Conservation (phyloP, 2,113 vertebrate genomes). For the Apus apus region DNA sequence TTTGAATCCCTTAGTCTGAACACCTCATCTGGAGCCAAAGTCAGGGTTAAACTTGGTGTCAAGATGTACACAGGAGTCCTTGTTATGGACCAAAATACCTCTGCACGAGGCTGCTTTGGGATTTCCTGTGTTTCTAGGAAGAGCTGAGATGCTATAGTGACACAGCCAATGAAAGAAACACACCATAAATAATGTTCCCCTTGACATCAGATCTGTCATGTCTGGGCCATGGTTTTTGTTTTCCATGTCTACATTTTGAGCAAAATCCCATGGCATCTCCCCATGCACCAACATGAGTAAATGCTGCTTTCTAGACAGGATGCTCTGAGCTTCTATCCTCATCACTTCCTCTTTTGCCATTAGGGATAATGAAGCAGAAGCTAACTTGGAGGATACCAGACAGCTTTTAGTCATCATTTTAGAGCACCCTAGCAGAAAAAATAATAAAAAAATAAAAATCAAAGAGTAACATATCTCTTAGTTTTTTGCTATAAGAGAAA, state of each 20-base stretch:
- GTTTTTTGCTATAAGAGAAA: background rate
- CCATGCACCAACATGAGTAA: background rate
- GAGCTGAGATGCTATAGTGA: background rate
- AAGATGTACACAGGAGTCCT: background rate
- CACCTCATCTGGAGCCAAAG: background rate
- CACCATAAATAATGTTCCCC: background rate
- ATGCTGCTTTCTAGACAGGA: background rate
- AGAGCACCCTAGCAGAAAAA: background rate
- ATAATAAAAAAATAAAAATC: rapidly evolving
- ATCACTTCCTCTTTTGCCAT: background rate
- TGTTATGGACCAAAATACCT: background rate
- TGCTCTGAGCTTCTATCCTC: background rate
- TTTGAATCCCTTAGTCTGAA: background rate
- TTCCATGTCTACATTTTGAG: background rate
- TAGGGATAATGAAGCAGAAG: background rate
- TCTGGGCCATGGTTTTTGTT: background rate
- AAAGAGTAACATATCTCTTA: background rate
- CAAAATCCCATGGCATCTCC: background rate
- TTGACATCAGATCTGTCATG: background rate
- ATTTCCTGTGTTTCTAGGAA: slow-evolving; percentile 3
- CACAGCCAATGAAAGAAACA: background rate
- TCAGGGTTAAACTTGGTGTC: background rate
- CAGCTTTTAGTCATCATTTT: background rate
- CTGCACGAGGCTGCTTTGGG: background rate
- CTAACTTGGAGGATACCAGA: background rate